A percentile compares a stretch with the other conserved stretches of the same genome.
These are phyloP conservation scores for Sympetrum striolatum DNA, from an alignment of 2,888 invertebrate genomes.

Conservation along the genomic window DNA sequence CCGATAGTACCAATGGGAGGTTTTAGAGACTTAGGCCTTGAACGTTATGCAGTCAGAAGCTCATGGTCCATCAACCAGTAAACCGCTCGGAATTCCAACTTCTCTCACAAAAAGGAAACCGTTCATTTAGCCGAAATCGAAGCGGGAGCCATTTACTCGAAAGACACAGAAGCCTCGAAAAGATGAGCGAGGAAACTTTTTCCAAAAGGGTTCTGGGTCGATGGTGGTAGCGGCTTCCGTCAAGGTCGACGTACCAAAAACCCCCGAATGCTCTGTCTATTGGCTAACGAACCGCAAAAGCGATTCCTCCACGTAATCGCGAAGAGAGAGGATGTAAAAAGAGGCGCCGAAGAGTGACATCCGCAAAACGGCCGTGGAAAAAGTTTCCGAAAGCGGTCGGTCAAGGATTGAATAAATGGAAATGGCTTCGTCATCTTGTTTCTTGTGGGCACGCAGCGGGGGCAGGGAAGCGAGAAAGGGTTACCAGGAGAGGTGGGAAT, in stretches of 20 bases:
- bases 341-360: background rate
- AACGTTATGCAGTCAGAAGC: too few relatives aligned
- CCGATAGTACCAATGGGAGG: too few relatives aligned
- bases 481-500: background rate
- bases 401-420: background rate
- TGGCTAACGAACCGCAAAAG: conserved; percentile 22
- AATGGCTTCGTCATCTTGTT: background rate
- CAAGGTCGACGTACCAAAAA: conserved; percentile 10
- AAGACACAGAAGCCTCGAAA: too few relatives aligned
- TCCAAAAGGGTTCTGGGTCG: background rate
- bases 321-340: background rate
- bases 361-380: background rate
- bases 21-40: too few relatives aligned
- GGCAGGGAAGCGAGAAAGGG: background rate
- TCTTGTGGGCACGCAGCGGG: background rate
- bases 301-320: background rate
- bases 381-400: background rate
- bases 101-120: too few relatives aligned
- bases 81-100: too few relatives aligned
- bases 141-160: too few relatives aligned
- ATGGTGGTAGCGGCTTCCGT: background rate
- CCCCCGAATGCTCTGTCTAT: background rate
- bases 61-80: too few relatives aligned
- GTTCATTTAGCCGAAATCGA: too few relatives aligned
- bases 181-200: too few relatives aligned